Conservation (phyloP, 1,140 invertebrate species). For the Pinna nobilis region DNA sequence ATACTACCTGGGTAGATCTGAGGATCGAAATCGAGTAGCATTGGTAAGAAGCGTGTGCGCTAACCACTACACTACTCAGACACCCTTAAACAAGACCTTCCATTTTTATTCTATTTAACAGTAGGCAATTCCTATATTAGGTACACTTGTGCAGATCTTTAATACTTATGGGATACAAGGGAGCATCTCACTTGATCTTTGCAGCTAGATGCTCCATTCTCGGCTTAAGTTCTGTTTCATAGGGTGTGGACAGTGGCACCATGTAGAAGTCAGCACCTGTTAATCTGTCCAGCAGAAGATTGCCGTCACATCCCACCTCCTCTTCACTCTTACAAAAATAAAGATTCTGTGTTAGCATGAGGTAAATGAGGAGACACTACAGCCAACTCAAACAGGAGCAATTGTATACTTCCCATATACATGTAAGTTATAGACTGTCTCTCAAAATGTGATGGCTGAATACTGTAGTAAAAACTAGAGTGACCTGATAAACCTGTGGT, state of each 20-base stretch:
- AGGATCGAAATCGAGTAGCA: too few species aligned
- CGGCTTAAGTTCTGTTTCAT: slow-evolving; percentile 53
- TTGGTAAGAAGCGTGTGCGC: too few species aligned
- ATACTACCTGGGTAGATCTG: too few species aligned
- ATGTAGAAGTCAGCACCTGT: slow-evolving; percentile 64
- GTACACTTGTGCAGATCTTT: background rate
- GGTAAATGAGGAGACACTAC: background rate
- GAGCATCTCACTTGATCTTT: slow-evolving; percentile 49
- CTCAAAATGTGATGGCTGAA: too few species aligned
- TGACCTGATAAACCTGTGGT: too few species aligned
- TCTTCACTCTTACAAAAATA: background rate
- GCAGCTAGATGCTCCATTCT: slow-evolving; percentile 62
- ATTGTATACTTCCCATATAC: background rate
- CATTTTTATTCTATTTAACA: background rate
- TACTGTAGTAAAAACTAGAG: too few species aligned
- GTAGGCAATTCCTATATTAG: background rate
- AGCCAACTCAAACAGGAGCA: background rate
- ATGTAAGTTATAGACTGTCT: too few species aligned
- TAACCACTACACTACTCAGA: too few species aligned
- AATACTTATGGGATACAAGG: background rate
- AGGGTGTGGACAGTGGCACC: slow-evolving; percentile 53
- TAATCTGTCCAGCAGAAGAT: slow-evolving; percentile 64
- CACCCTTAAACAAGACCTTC: too few species aligned
- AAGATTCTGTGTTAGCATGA: background rate
- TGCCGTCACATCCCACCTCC: slow-evolving; percentile 59